These are phyloP conservation scores for Saccostrea cuccullata DNA, from an alignment of 1,140 invertebrate genomes.

Conservation along the genomic window DNA sequence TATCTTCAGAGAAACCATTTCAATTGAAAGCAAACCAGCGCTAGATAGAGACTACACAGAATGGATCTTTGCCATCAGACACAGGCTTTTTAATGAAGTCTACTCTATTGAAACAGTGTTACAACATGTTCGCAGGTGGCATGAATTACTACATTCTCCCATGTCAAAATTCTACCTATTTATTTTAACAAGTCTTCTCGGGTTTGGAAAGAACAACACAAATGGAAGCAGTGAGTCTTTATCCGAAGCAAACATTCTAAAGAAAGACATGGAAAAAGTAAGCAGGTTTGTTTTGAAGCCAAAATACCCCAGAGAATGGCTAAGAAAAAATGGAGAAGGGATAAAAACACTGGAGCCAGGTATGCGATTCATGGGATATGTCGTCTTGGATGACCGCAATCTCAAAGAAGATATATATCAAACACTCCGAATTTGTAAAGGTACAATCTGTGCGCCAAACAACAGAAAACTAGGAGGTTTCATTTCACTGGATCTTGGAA, in stretches of 20 bases:
- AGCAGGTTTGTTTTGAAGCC: slow-evolving; percentile 45
- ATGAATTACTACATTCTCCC: slow-evolving; percentile 52
- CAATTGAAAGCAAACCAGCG: slow-evolving; percentile 41
- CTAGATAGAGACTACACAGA: slow-evolving; percentile 56
- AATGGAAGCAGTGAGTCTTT: slow-evolving; percentile 49
- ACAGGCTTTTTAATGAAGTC: slow-evolving; percentile 23
- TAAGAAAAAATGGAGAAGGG: slow-evolving; percentile 50
- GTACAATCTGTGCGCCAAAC: slow-evolving; percentile 58
- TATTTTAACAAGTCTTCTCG: slow-evolving; percentile 57
- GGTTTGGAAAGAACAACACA: no score
- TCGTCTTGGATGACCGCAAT: no score
- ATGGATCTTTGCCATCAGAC: slow-evolving; percentile 59
- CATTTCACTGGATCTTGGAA: slow-evolving; percentile 55
- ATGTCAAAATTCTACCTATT: slow-evolving; percentile 58
- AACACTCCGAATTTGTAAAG: slow-evolving; percentile 49
- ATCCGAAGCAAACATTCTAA: slow-evolving; percentile 45
- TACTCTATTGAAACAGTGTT: slow-evolving; percentile 56
- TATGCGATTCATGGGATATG: slow-evolving; percentile 44
- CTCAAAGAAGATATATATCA: background rate
- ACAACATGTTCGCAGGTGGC: slow-evolving; percentile 48
- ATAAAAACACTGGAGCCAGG: slow-evolving; percentile 52
- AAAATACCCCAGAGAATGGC: slow-evolving; percentile 58
- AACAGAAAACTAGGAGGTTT: slow-evolving; percentile 54
- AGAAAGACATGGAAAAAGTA: slow-evolving; percentile 48
- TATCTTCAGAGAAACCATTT: slow-evolving; percentile 49